Evolutionary conservation across 2,888 invertebrate genomes (phyloP).

Genomic region (Petrolisthes manimaculis): DNA sequence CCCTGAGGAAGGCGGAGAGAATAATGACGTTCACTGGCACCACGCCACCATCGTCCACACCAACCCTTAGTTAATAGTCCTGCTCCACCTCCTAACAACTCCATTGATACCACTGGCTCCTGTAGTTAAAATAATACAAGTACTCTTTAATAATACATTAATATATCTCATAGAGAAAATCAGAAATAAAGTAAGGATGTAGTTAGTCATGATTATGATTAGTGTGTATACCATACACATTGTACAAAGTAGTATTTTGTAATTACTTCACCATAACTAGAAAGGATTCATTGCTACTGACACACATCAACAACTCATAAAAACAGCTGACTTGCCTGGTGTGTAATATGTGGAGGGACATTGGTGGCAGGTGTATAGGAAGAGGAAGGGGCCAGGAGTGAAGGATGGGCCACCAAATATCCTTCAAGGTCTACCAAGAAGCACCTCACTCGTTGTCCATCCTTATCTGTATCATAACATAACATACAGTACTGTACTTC

Average conservation of each 20-base stretch:
- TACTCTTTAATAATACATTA: too few relatives aligned
- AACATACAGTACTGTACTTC: neutral
- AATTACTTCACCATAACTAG: too few relatives aligned
- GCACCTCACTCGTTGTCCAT: slow-evolving; percentile 72
- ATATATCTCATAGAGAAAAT: too few relatives aligned
- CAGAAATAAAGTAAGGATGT: too few relatives aligned
- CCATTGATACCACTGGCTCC: slow-evolving; percentile 90
- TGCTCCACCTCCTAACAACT: slow-evolving; percentile 89
- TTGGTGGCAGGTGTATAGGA: slow-evolving; percentile 76
- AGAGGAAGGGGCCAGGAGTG: slow-evolving; percentile 74
- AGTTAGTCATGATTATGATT: too few relatives aligned
- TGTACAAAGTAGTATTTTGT: too few relatives aligned
- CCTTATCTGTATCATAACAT: neutral
- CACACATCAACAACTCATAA: too few relatives aligned
- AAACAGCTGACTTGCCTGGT: slow-evolving; percentile 81
- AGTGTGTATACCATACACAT: too few relatives aligned
- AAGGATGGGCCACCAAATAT: slow-evolving; percentile 88
- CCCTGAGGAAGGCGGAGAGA: slow-evolving; percentile 44
- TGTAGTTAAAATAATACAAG: neutral
- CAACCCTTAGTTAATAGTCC: slow-evolving; percentile 77
- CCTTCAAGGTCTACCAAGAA: slow-evolving; percentile 91
- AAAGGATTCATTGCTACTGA: too few relatives aligned
- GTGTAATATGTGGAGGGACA: slow-evolving; percentile 89
- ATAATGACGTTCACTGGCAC: slow-evolving; percentile 82
- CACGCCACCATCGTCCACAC: slow-evolving; percentile 87